Percentiles rank a stretch among this genome's conserved stretches.
Evolutionary conservation across 2,113 vertebrate genomes (phyloP).

Genomic region (Crotalus horridus): DNA sequence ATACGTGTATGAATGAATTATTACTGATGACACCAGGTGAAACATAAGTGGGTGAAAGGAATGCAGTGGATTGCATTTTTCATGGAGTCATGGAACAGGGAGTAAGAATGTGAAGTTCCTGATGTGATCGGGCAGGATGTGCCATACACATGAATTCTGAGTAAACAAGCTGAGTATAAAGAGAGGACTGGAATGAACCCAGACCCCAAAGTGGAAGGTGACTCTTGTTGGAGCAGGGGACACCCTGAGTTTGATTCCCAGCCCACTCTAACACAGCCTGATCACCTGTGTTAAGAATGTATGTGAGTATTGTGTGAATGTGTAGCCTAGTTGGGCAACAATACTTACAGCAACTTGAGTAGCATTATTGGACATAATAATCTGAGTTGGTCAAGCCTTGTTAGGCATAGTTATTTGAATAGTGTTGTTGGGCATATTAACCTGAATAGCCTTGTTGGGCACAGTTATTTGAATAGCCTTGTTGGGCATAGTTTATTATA

Average conservation of each 20-base stretch:
- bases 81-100: not conserved
- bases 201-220: not conserved
- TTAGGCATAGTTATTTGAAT: not conserved
- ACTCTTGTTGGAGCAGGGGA: not conserved
- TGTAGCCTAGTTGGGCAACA: not conserved
- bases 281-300: not conserved
- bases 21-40: not conserved
- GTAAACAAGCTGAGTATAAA: not conserved
- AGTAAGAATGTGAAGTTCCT: not conserved
- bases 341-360: not conserved
- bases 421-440: not conserved
- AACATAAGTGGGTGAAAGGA: not conserved
- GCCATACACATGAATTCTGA: not conserved
- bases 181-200: not conserved
- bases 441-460: not conserved
- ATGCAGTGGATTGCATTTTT: not conserved
- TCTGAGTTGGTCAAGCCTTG: not conserved
- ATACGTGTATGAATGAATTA: not conserved
- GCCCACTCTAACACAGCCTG: not conserved
- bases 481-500: not conserved
- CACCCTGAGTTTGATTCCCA: not conserved
- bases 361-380: not conserved
- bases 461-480: not conserved
- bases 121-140: not conserved
- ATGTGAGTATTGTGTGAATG: not conserved